These are phyloP conservation scores for Phrynocephalus versicolor DNA, from an alignment of 2,113 vertebrate genomes.

Conservation along the genomic window DNA sequence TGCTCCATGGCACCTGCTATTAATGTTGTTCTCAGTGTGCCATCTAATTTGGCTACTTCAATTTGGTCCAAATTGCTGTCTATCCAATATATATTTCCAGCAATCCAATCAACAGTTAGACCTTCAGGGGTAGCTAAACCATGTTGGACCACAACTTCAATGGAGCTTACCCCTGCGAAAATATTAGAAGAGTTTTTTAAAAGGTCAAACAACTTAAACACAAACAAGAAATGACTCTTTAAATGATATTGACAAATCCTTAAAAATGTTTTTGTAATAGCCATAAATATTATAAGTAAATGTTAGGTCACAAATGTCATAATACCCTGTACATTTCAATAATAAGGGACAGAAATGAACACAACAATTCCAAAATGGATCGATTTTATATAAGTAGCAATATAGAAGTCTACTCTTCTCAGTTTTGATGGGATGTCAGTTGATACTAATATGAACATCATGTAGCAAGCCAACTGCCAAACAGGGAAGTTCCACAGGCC, in stretches of 20 bases:
- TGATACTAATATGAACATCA: not conserved
- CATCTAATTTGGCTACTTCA: slow-evolving; percentile 94
- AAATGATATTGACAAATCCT: not conserved
- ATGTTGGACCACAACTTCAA: slow-evolving; percentile 95
- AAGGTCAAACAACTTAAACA: not conserved
- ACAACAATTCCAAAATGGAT: not conserved
- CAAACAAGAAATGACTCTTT: not conserved
- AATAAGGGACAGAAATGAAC: not conserved
- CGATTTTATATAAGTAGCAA: not conserved
- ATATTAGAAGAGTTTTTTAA: not conserved
- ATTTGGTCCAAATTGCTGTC: slow-evolving; percentile 99
- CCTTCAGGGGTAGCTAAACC: slow-evolving; percentile 97
- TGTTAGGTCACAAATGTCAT: not conserved
- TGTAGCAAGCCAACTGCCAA: not conserved
- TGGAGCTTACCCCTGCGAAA: slow-evolving; percentile 86
- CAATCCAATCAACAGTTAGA: slow-evolving; percentile 96
- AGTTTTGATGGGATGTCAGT: not conserved
- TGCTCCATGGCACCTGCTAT: slow-evolving; percentile 98
- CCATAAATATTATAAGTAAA: not conserved
- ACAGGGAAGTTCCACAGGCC: not conserved
- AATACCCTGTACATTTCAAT: not conserved
- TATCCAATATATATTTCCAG: slow-evolving; percentile 97
- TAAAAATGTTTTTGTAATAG: not conserved
- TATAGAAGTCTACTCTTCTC: not conserved
- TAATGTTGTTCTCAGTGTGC: slow-evolving; percentile 89